Evolutionary conservation across 2,888 invertebrate genomes (phyloP).

Genomic region (Apamea epomidion): DNA sequence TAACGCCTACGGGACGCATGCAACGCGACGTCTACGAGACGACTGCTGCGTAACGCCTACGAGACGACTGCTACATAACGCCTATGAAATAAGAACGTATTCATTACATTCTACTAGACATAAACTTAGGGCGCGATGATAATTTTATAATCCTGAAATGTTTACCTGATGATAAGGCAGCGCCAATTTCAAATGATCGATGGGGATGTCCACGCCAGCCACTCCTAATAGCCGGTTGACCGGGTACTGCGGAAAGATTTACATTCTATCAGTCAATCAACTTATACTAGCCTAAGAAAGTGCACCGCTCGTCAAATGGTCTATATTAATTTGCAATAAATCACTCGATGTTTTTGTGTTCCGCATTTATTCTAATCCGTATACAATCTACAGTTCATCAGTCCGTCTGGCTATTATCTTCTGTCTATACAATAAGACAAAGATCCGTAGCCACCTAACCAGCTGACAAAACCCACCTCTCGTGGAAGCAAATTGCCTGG

Average conservation of each 20-base stretch:
- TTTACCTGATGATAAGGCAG: constrained; percentile 85
- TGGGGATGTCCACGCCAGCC: constrained; percentile 86
- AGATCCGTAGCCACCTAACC: neutral
- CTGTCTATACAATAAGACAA: neutral
- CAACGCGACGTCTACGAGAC: no score
- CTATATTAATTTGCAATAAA: constrained; percentile 13
- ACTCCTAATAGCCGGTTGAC: constrained; percentile 86
- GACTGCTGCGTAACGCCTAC: neutral
- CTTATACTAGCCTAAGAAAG: neutral
- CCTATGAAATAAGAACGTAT: neutral
- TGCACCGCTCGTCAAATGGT: neutral
- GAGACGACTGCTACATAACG: neutral
- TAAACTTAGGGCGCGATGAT: neutral
- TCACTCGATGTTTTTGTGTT: constrained; percentile 4
- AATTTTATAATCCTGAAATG: neutral
- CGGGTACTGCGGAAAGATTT: constrained; percentile 78
- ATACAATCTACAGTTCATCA: neutral
- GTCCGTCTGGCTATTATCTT: neutral
- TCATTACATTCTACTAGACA: neutral
- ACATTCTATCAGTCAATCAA: constrained; percentile 21
- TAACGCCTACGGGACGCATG: neutral
- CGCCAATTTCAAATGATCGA: constrained; percentile 83
- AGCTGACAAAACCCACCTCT: neutral
- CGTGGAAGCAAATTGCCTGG: no score
- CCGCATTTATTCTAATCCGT: neutral